Base-by-base conservation (phyloP, 2,797 vertebrate species). In the Notolepis coatsorum region DNA sequence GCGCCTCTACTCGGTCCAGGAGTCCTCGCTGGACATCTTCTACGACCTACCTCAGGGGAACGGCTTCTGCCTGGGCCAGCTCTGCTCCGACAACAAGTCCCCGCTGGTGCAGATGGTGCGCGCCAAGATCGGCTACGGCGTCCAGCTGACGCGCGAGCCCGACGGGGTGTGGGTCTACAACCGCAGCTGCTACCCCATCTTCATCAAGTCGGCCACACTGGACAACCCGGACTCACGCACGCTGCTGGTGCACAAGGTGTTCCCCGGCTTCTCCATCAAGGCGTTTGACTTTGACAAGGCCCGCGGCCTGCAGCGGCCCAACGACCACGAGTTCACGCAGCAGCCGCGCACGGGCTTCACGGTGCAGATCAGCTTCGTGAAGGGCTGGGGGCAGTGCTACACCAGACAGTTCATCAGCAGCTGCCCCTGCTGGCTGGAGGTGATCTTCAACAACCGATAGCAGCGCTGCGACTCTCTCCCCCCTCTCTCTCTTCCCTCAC, bases 1-100 rank as follows among this genome's bases (percentile, higher is more conserved):
- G 68, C 96, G 96, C 86, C 95, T 99, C 85, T 99, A 99, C 89
- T 96, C 96, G 56, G 96, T 99, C 93, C 96, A 96, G 92, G 97
- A 99, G 89, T 91, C 96, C 65, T 98, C 96, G 89, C 94, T 99
- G 94, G 96, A 98, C 89, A 98, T 99, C 91, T 99, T 99, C 93
- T 99, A 99, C 47, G 97, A 99, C 95, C 96, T 99, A 98, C 97
- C 97, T 99, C 97, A 99, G 91, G 97, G 97, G 94, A 99, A 97
- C 45, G 97, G 97, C 92, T 97, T 99, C 91, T 99, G 97, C 90
- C 94, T 99, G 65, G 96, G 97, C 88, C 97, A 98, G 91, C 95
- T 99, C 79, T 95, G 93, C 88, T 97, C 97, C 1, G 96, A 96
- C 90, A 98, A 97, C 93, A 97, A 95, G 88, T 97, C 95, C 89